phyloP scores from a whole-genome alignment of 2,113 vertebrate genomes.

The Peromyscus leucopus region DNA sequence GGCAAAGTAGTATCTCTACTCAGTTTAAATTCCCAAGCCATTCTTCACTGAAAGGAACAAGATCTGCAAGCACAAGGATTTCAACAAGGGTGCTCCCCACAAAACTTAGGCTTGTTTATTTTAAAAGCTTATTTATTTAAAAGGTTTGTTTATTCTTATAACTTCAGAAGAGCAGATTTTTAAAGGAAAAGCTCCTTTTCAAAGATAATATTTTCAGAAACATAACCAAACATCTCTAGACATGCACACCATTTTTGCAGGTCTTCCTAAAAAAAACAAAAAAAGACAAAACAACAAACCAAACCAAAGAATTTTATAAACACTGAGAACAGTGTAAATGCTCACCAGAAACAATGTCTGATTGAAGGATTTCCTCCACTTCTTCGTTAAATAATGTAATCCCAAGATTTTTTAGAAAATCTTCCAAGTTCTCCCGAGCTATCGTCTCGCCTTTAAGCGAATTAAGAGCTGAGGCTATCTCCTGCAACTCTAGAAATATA shows the following conservation, averaged over 20 bases:
- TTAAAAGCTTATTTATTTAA: not conserved
- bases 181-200: not conserved
- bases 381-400: constrained; percentile 64
- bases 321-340: constrained; percentile 27
- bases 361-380: constrained; percentile 60
- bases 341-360: constrained; percentile 74
- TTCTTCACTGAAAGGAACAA: constrained; percentile 4
- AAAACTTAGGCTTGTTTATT: not conserved
- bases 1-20: constrained; percentile 14
- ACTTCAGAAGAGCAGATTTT: not conserved
- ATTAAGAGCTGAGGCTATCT: not conserved
- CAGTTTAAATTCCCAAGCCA: constrained; percentile 1
- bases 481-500: constrained; percentile 48
- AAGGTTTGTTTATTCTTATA: not conserved
- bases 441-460: constrained; percentile 33
- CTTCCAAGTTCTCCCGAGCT: constrained; percentile 49
- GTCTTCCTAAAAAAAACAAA: not conserved
- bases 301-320: not conserved
- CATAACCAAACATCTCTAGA: constrained; percentile 18
- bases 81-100: not conserved
- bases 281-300: not conserved
- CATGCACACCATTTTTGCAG: constrained; percentile 2
- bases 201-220: not conserved
- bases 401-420: constrained; percentile 48
- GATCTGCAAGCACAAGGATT: constrained; percentile 15